Percentiles rank a stretch among this genome's conserved stretches.
Conservation (phyloP, 2,797 vertebrate species). For the Rhincodon typus region DNA sequence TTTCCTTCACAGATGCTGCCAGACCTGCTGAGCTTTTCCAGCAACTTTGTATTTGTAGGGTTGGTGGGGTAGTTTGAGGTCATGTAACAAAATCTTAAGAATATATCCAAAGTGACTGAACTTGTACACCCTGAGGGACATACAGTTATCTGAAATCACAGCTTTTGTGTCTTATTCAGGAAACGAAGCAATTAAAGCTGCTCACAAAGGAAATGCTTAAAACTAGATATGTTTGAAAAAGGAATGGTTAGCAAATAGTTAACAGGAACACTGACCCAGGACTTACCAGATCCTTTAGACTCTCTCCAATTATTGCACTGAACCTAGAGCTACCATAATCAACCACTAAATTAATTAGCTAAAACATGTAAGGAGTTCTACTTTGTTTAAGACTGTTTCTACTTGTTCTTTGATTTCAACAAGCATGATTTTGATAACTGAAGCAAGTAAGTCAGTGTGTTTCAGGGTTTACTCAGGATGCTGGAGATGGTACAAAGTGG, state of each 20-base stretch:
- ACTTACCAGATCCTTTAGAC: not conserved
- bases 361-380: not conserved
- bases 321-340: not conserved
- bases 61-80: not conserved
- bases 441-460: not conserved
- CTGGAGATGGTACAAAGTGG: not conserved
- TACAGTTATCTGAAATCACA: not conserved
- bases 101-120: not conserved
- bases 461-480: not conserved
- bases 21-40: too few species aligned
- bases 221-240: not conserved
- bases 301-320: not conserved
- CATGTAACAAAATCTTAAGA: not conserved
- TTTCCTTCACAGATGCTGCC: too few species aligned
- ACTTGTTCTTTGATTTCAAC: not conserved
- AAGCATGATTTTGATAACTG: not conserved
- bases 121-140: not conserved
- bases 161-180: not conserved
- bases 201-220: not conserved
- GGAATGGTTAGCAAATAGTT: not conserved
- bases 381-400: not conserved
- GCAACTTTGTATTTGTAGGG: too few species aligned
- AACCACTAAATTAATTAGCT: not conserved
- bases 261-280: not conserved
- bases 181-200: not conserved